Evolutionary conservation across 2,888 invertebrate genomes (phyloP), one percentile per base, ranked within the genome.

Genomic region (Lypha dubia): DNA sequence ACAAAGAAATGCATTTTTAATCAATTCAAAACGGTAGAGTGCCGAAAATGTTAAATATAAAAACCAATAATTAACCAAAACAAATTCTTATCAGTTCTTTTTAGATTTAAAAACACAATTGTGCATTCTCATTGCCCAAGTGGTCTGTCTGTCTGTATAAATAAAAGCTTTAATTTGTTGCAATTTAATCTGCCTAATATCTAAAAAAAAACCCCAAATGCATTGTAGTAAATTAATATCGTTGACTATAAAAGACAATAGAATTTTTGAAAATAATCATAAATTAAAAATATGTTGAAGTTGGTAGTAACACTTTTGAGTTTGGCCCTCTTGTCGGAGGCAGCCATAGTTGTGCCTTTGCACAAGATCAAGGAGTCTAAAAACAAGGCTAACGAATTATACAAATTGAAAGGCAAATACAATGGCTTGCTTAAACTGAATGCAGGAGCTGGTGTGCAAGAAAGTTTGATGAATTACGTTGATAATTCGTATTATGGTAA

Each of bases 401-500:
- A 20, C 2, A 77, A 79, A 22, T 32, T 83, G n/a, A 68, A 41
- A n/a, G 53, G 63, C 17, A 79, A 79, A 56, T 79, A 79, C 35
- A 46, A 11, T 11, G 41, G 53, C 13, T 71, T 63, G 1, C 11
- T 17, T 3, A 24, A n/a, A 22, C 13, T 67, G 7, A 46, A 65
- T 44, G 20, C 56, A n/a, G 58, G 46, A 41, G 4, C 6, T 41
- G 28, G 22, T 28, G 49, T 67, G 9, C n/a, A 41, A 9, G 85
- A 86, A 38, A 76, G 67, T 20, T 82, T 87, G 58, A 22, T 73
- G 51, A 98, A 98, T 92, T 98, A 98, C 90, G 93, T 98, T 87
- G 98, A 98, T 93, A 96, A 98, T 84, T 98, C 98, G 92, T 99
- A 99, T 93, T 98, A 96, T 93, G 99, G 98, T 9, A 95, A 95